Evolutionary conservation across 2,888 invertebrate species (phyloP).

Genomic region (Dysmachus trigonus): DNA sequence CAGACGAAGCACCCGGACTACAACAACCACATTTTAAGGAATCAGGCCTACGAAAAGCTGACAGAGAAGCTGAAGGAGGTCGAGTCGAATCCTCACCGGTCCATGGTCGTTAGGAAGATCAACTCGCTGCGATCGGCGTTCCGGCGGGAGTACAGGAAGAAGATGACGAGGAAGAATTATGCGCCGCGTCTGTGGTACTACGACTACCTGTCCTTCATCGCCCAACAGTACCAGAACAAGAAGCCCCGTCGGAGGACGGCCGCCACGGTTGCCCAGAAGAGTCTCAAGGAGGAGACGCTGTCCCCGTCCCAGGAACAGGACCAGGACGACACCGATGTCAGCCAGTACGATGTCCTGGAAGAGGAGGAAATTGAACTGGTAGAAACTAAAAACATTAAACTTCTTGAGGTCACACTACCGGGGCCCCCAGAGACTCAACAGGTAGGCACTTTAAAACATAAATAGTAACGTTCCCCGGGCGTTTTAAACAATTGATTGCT

Average conservation of each 20-base stretch:
- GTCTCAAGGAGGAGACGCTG: not conserved
- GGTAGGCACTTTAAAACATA: not conserved
- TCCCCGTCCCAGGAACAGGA: not conserved
- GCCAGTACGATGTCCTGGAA: not conserved
- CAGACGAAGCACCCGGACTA: slow-evolving; percentile 63
- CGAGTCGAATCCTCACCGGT: slow-evolving; percentile 61
- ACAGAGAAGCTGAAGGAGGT: slow-evolving; percentile 62
- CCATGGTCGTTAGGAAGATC: slow-evolving; percentile 63
- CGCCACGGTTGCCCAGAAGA: not conserved
- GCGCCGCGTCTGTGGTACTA: slow-evolving; percentile 63
- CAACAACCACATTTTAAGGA: slow-evolving; percentile 60
- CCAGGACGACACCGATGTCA: not conserved
- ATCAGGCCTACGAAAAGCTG: slow-evolving; percentile 61
- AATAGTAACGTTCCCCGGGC: not conserved
- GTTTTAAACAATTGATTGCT: not conserved
- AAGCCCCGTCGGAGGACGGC: not conserved
- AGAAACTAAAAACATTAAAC: not conserved
- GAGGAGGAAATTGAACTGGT: not conserved
- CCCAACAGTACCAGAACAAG: slow-evolving; percentile 55
- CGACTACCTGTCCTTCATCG: slow-evolving; percentile 60
- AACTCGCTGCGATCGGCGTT: slow-evolving; percentile 62
- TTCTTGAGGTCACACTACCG: not conserved
- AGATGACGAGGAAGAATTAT: slow-evolving; percentile 57
- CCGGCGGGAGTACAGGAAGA: slow-evolving; percentile 61
- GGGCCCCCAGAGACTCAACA: not conserved